These are phyloP conservation scores for Plestiodon gilberti DNA, from an alignment of 2,113 vertebrate species.

Conservation along the genomic window DNA sequence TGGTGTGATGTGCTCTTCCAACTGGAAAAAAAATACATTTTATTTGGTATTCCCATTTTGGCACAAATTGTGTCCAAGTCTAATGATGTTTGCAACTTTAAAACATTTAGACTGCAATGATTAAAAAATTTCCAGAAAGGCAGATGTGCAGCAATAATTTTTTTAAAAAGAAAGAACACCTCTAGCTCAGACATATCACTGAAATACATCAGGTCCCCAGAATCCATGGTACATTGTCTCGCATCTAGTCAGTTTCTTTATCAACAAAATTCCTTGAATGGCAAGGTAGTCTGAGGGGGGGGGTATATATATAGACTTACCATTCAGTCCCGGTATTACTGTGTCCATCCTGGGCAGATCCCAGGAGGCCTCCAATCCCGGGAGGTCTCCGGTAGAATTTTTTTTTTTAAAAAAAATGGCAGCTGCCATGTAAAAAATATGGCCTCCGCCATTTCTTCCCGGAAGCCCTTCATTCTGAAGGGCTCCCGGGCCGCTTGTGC, in stretches of 20 bases:
- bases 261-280: neutral
- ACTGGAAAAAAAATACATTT: neutral
- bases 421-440: too few relatives aligned
- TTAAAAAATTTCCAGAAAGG: neutral
- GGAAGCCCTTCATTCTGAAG: too few relatives aligned
- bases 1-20: accelerated
- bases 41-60: neutral
- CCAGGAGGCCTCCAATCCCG: too few relatives aligned
- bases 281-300: neutral
- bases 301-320: neutral
- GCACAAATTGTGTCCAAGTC: neutral
- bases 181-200: neutral
- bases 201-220: too few relatives aligned
- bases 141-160: neutral
- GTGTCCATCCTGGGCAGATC: too few relatives aligned
- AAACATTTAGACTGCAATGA: neutral
- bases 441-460: too few relatives aligned
- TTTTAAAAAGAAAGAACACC: neutral
- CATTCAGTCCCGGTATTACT: too few relatives aligned
- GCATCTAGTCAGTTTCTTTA: neutral
- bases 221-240: neutral
- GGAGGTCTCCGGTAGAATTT: too few relatives aligned
- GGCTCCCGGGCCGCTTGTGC: too few relatives aligned
- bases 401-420: too few relatives aligned
- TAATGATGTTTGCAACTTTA: neutral